These are phyloP conservation scores for Coracopsis vasa DNA, from an alignment of 2,113 vertebrate genomes.

Conservation along the genomic window DNA sequence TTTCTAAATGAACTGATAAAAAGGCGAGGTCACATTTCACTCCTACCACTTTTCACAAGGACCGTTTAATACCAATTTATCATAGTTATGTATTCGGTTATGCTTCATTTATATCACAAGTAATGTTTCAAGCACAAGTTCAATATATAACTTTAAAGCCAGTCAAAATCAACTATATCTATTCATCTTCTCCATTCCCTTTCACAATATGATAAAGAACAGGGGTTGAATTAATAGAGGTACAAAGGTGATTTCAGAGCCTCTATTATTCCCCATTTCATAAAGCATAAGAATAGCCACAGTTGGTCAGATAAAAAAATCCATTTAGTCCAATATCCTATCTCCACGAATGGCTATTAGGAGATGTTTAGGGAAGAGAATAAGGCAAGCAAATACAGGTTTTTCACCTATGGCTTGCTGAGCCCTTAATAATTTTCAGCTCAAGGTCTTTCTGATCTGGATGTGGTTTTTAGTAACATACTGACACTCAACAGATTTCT, in stretches of 20 bases:
- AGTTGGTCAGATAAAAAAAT: not conserved
- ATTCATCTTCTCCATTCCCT: not conserved
- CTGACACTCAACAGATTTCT: not conserved
- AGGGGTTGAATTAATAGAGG: not conserved
- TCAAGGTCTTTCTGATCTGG: not conserved
- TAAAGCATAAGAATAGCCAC: not conserved
- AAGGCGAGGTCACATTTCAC: slow-evolving; percentile 17
- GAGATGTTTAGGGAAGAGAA: not conserved
- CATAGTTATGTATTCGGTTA: not conserved
- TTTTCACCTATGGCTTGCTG: not conserved
- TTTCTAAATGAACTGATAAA: slow-evolving; percentile 5
- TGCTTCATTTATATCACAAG: slow-evolving; percentile 33
- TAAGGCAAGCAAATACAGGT: not conserved
- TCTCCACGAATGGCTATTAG: not conserved
- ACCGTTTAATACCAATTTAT: not conserved
- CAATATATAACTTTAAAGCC: slow-evolving; percentile 16
- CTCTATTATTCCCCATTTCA: not conserved
- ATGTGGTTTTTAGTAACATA: not conserved
- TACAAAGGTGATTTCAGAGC: not conserved
- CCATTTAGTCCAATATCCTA: not conserved
- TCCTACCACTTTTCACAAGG: slow-evolving; percentile 2
- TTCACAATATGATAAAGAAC: not conserved
- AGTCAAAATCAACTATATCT: not conserved
- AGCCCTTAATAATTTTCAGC: not conserved
- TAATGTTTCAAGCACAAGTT: slow-evolving; percentile 6